phyloP scores from a whole-genome alignment of 2,797 vertebrate species.

The Todus mexicanus region DNA sequence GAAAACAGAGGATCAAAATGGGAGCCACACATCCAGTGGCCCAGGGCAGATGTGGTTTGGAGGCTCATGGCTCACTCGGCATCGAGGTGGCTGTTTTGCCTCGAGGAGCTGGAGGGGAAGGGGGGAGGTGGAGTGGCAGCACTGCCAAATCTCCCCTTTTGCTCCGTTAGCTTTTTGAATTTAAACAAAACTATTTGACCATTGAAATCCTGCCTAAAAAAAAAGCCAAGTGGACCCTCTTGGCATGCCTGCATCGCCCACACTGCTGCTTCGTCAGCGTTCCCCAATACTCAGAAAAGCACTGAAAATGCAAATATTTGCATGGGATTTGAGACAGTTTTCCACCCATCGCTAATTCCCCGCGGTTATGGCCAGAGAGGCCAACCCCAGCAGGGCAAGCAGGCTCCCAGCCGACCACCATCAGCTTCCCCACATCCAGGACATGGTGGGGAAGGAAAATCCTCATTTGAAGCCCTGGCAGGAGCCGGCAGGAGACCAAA shows the following conservation, averaged over 20 bases:
- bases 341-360: neutral
- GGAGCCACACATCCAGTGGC: fast-evolving
- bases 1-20: neutral
- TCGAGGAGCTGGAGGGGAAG: neutral
- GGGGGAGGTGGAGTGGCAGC: neutral
- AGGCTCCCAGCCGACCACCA: neutral
- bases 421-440: neutral
- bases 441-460: neutral
- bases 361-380: neutral
- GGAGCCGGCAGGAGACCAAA: neutral
- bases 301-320: constrained; percentile 38
- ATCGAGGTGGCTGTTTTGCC: neutral
- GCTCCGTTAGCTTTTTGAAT: neutral
- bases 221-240: neutral
- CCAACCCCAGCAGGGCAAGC: fast-evolving
- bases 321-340: neutral
- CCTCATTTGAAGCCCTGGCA: neutral
- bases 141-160: neutral
- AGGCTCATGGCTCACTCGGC: neutral
- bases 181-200: neutral
- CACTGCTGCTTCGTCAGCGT: neutral
- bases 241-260: neutral
- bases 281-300: neutral
- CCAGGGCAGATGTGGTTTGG: neutral
- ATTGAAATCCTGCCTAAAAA: neutral